Percentiles rank a stretch among this genome's conserved stretches.
phyloP scores from a whole-genome alignment of 2,113 vertebrate species.

The Otis tarda region DNA sequence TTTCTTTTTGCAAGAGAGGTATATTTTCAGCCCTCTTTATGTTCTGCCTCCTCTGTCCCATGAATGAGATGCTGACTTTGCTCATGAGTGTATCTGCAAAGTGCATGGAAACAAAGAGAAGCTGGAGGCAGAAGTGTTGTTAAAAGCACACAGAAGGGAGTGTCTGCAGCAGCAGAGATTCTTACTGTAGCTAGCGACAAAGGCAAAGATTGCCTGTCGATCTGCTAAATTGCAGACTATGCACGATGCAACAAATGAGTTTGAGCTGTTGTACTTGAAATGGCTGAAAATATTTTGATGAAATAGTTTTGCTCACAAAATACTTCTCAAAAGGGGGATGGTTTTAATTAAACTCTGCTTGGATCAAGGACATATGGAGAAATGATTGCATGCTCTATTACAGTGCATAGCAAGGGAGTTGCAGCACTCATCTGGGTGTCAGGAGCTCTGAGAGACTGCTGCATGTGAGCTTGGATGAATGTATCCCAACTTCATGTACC shows the following conservation, averaged over 20 bases:
- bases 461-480: not conserved
- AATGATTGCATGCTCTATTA: not conserved
- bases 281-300: constrained; percentile 16
- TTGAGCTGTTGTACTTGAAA: constrained; percentile 24
- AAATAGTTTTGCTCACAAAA: constrained; percentile 23
- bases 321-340: not conserved
- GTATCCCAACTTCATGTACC: not conserved
- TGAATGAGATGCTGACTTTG: not conserved
- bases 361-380: not conserved
- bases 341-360: constrained; percentile 2
- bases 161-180: not conserved
- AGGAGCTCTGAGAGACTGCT: not conserved
- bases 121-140: not conserved
- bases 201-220: not conserved
- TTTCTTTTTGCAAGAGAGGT: not conserved
- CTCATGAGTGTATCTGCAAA: not conserved
- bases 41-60: not conserved
- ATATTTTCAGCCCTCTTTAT: not conserved
- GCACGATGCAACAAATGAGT: not conserved
- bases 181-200: not conserved
- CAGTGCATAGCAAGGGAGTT: not conserved
- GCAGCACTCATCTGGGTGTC: not conserved
- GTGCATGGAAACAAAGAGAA: not conserved
- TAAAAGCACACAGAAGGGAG: not conserved
- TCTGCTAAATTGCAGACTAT: not conserved